Percentiles rank a stretch among this genome's conserved stretches.
Evolutionary conservation across 2,888 invertebrate genomes (phyloP).

Genomic region (Tenodera sinensis): DNA sequence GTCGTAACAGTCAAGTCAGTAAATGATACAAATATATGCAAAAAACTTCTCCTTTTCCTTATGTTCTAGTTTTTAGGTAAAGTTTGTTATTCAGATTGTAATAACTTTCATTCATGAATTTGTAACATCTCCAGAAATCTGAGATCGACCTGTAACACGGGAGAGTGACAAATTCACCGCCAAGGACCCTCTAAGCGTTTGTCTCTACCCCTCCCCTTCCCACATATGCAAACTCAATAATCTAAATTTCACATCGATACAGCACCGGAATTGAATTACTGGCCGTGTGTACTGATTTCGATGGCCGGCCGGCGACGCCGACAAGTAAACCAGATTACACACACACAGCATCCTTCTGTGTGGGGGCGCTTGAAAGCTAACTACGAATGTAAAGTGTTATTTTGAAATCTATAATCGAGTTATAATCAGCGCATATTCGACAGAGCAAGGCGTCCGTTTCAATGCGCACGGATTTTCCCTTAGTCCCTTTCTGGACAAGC

Average conservation of each 20-base stretch:
- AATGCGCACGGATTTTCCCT: neutral
- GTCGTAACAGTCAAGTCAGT: no score
- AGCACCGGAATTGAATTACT: neutral
- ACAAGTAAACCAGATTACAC: neutral
- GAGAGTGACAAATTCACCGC: neutral
- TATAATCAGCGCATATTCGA: slow-evolving; percentile 13
- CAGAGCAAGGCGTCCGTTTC: neutral
- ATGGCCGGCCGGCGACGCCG: neutral
- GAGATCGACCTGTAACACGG: neutral
- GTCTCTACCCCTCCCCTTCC: neutral
- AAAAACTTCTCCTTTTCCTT: no score
- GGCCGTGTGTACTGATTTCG: neutral
- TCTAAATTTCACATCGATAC: slow-evolving; percentile 2
- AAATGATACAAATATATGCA: no score
- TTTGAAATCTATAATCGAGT: slow-evolving; percentile 15
- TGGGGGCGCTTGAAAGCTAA: neutral
- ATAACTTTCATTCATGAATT: neutral
- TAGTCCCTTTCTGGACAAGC: neutral
- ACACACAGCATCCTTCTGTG: neutral
- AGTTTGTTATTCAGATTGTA: no score
- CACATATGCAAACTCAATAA: neutral
- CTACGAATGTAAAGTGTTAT: slow-evolving; percentile 15
- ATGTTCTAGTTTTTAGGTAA: no score
- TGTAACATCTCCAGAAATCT: neutral
- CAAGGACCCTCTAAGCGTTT: neutral